Base-by-base conservation (phyloP, 2,797 vertebrate species). In the Sarcoramphus papa region DNA sequence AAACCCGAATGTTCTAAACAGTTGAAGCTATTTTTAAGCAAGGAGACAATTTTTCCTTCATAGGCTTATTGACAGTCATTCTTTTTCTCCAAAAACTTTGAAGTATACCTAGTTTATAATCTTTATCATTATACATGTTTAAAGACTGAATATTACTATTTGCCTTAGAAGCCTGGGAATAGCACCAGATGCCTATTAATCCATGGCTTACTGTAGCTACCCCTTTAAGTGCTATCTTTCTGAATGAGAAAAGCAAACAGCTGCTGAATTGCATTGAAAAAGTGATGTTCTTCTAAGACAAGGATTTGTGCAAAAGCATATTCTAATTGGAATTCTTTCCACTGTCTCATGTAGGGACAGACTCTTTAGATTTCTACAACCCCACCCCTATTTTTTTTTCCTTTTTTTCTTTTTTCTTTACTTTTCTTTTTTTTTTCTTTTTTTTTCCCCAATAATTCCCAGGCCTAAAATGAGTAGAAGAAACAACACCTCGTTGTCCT, bases 171-270 rank as follows among this genome's bases (percentile, higher is more conserved):
- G 82, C 67, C 30, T 92, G 95, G 60, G 88, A 97, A 91, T 33
- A 79, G 24, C 30, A 93, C 63, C 90, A 93, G 78, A 60, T 95
- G 92, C 40, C 15, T 64, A 35, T 87, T 94, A 90, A 78, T 62
- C 74, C 50, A 7, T 69, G 33, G 53, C 1, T 79, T 72, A 47
- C 41, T 63, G 23, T 87, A 87, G 70, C 69, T 85, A 43, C 25
- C 33, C n/a, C 80, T 93, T 78, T 70, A 89, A 85, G 43, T 75
- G 47, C 83, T 93, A 64, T 95, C 64, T 95, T 91, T 90, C 63
- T 92, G 67, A 89, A 85, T 50, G 14, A 88, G 90, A 72, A 92
- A 90, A 94, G 35, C 69, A 91, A 95, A 92, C 68, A 95, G 63
- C 63, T 92, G 53, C 76, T 92, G 69, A 78, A 69, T 35, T 87